phyloP scores from a whole-genome alignment of 1,140 invertebrate species.

The Bilobella aurantiaca region DNA sequence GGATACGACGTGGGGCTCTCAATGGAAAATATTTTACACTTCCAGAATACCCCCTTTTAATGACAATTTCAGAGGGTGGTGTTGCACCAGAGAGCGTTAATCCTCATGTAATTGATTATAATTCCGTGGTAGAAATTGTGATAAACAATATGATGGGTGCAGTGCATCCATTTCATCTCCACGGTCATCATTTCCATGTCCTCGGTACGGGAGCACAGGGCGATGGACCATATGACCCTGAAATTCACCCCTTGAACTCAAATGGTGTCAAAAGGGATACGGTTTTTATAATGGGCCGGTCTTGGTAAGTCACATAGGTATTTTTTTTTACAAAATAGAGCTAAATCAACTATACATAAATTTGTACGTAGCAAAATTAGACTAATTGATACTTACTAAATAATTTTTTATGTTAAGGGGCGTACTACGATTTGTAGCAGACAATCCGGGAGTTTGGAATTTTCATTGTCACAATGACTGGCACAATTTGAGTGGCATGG shows the following conservation, averaged over 20 bases:
- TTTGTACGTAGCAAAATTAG: neutral
- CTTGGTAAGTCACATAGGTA: conserved; percentile 1
- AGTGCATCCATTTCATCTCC: conserved; percentile 11
- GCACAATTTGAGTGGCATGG: neutral
- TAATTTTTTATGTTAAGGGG: neutral
- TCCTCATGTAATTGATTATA: neutral
- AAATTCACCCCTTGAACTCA: neutral
- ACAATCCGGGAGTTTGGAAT: conserved; percentile 14
- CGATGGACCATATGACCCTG: neutral
- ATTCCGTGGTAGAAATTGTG: conserved; percentile 5
- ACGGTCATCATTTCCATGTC: conserved; percentile 8
- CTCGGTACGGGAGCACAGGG: neutral
- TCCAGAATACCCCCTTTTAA: neutral
- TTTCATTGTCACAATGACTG: conserved; percentile 14
- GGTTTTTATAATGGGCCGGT: neutral
- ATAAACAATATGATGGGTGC: neutral
- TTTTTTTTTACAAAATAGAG: neutral
- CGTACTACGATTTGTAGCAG: neutral
- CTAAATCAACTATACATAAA: neutral
- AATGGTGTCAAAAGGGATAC: conserved; percentile 9
- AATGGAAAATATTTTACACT: neutral
- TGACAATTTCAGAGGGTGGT: neutral
- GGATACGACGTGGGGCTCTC: neutral
- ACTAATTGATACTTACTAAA: neutral
- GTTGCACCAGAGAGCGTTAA: neutral